phyloP scores from a whole-genome alignment of 2,113 vertebrate genomes.

The Tragulus kanchil region DNA sequence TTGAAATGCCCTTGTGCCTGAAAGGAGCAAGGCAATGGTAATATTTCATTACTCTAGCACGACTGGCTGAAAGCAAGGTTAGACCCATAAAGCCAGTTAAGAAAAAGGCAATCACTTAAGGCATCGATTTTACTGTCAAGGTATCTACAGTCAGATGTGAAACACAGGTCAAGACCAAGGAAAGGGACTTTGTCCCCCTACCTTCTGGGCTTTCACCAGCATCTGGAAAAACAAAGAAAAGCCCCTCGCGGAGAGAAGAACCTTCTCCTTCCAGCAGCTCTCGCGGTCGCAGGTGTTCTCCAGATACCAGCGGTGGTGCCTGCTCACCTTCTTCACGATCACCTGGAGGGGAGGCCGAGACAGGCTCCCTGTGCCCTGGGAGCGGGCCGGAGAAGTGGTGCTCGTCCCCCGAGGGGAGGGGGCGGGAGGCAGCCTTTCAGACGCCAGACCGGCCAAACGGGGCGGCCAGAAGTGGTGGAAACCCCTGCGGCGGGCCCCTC shows the following conservation, averaged over 20 bases:
- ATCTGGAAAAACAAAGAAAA: constrained; percentile 87
- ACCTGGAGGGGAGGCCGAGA: constrained; percentile 74
- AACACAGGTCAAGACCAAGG: background rate
- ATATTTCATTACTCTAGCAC: background rate
- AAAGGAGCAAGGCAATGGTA: background rate
- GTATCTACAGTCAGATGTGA: background rate
- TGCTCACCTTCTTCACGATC: constrained; percentile 87
- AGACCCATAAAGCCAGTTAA: too few relatives aligned
- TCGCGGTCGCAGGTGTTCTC: constrained; percentile 80
- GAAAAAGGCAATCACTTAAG: background rate
- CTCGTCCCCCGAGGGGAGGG: background rate
- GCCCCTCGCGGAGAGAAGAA: constrained; percentile 86
- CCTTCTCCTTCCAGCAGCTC: constrained; percentile 78
- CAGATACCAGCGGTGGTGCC: constrained; percentile 76
- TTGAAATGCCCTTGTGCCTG: accelerated
- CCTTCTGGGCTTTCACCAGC: constrained; percentile 88
- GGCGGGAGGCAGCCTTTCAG: background rate
- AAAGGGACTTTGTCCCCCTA: constrained; percentile 39
- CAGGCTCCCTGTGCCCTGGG: background rate
- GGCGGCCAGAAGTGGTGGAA: background rate
- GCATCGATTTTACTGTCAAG: background rate
- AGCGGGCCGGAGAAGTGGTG: accelerated
- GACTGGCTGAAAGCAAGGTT: background rate
- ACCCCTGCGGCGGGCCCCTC: accelerated
- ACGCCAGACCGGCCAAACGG: background rate